These are phyloP conservation scores for Poecile atricapillus DNA, from an alignment of 2,113 vertebrate species.

Conservation along the genomic window DNA sequence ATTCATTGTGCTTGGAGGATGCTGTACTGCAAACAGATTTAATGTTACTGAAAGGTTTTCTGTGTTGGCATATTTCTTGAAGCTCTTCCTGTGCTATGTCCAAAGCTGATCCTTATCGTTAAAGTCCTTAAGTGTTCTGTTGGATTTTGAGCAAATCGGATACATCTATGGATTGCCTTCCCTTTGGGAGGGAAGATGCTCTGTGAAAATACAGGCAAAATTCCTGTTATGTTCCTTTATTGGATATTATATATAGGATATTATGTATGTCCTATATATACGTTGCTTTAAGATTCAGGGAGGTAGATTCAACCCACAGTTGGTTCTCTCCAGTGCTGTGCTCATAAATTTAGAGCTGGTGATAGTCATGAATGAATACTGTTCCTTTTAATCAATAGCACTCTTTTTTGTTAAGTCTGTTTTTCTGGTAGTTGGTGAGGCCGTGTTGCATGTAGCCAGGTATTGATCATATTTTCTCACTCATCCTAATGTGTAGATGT, in stretches of 20 bases:
- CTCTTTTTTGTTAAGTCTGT: neutral
- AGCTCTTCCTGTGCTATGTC: neutral
- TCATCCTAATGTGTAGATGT: neutral
- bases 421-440: neutral
- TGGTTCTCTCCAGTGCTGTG: neutral
- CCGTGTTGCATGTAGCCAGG: neutral
- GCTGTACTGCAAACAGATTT: neutral
- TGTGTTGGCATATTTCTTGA: neutral
- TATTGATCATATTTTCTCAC: neutral
- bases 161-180: rapidly evolving
- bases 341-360: neutral
- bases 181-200: neutral
- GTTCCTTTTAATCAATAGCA: neutral
- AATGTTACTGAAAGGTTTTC: neutral
- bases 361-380: neutral
- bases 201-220: neutral
- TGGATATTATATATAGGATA: too few relatives aligned
- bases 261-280: too few relatives aligned
- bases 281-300: neutral
- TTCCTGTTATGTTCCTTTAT: neutral
- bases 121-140: neutral
- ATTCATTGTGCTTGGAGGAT: neutral
- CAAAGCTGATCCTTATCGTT: neutral
- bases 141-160: neutral
- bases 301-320: neutral